These are phyloP conservation scores for Gnathonemus echidnorhynchus DNA, from an alignment of 2,113 vertebrate species.

Conservation along the genomic window DNA sequence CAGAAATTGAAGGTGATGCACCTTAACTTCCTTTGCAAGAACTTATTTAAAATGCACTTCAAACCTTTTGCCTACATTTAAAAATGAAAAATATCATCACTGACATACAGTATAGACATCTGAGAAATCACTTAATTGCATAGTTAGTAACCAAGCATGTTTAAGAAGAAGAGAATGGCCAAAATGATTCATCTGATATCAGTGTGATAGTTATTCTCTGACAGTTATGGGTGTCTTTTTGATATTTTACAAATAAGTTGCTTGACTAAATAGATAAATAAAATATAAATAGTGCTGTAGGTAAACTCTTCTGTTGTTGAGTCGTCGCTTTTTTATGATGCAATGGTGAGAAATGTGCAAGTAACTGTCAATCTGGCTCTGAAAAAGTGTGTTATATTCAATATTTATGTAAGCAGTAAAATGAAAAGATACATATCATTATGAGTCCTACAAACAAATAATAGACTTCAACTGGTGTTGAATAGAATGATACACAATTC, in stretches of 20 bases:
- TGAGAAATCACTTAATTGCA: not conserved
- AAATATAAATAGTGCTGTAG: slow-evolving; percentile 3
- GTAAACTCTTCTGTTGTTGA: not conserved
- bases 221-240: not conserved
- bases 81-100: not conserved
- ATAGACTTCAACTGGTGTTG: not conserved
- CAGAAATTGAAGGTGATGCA: not conserved
- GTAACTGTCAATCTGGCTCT: not conserved
- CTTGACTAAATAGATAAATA: not conserved
- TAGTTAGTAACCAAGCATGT: not conserved
- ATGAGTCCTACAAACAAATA: not conserved
- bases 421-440: not conserved
- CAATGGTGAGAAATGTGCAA: not conserved
- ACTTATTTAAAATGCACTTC: not conserved
- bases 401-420: not conserved
- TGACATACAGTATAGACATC: not conserved
- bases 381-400: not conserved
- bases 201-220: not conserved
- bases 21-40: not conserved
- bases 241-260: not conserved
- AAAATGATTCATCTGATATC: not conserved
- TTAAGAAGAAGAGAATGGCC: not conserved
- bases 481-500: not conserved
- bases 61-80: not conserved
- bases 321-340: not conserved